phyloP scores from a whole-genome alignment of 1,140 invertebrate species.

The Pogonomyrmex barbatus region DNA sequence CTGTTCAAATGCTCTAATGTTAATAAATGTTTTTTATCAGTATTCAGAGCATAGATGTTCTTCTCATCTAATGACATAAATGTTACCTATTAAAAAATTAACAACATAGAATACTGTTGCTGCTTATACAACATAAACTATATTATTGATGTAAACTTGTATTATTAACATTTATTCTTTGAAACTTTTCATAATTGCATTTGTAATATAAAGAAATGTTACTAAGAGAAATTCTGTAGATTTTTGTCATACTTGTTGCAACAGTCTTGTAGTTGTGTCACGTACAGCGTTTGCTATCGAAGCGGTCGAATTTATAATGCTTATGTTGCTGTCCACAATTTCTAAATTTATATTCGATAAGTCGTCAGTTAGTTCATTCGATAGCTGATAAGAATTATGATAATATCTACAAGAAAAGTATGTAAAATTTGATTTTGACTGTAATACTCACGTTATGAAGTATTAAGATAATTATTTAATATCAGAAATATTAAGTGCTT shows the following conservation, averaged over 20 bases:
- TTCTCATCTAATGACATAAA: constrained; percentile 85
- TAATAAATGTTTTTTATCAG: constrained; percentile 68
- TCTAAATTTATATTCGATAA: constrained; percentile 72
- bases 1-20: constrained; percentile 52
- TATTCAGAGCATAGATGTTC: constrained; percentile 68
- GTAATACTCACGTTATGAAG: constrained; percentile 55
- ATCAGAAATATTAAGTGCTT: constrained; percentile 76
- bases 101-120: neutral
- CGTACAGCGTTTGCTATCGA: constrained; percentile 74
- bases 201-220: constrained; percentile 3
- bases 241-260: constrained; percentile 78
- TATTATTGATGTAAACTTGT: neutral
- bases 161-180: neutral
- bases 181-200: neutral
- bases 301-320: constrained; percentile 66
- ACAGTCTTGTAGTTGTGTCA: constrained; percentile 80
- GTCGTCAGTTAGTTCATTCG: constrained; percentile 78
- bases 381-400: constrained; percentile 86
- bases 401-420: constrained; percentile 84
- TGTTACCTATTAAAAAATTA: constrained; percentile 79
- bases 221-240: neutral
- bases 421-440: neutral
- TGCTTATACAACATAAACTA: neutral
- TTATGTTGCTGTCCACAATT: constrained; percentile 75
- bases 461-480: constrained; percentile 86